These are phyloP conservation scores for Cyclargus thomasi DNA, from an alignment of 1,140 invertebrate genomes.

Conservation along the genomic window DNA sequence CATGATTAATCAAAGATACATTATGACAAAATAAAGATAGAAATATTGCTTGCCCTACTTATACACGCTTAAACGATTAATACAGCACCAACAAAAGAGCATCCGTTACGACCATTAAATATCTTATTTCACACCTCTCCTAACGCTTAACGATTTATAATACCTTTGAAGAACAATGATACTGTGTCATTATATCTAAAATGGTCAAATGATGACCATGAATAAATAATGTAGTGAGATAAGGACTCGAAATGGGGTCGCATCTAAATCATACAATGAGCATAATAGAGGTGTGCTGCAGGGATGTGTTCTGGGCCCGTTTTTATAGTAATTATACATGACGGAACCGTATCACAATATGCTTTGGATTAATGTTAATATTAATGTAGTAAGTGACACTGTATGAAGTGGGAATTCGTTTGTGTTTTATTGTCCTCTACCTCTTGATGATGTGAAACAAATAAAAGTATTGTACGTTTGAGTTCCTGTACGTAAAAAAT, in stretches of 20 bases:
- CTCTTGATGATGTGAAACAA: constrained; percentile 7
- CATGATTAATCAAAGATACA: neutral
- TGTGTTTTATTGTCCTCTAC: constrained; percentile 11
- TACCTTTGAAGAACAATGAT: constrained; percentile 61
- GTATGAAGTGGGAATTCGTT: constrained; percentile 2
- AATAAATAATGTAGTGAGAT: constrained; percentile 70
- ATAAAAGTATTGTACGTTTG: constrained; percentile 7
- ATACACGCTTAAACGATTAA: constrained; percentile 35
- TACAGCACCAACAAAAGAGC: constrained; percentile 40
- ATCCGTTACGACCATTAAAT: constrained; percentile 52
- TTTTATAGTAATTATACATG: constrained; percentile 63
- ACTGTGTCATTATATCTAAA: constrained; percentile 66
- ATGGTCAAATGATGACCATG: constrained; percentile 74
- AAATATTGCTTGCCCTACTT: constrained; percentile 16
- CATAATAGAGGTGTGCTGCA: constrained; percentile 51
- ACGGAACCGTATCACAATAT: constrained; percentile 67
- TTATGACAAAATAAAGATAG: neutral
- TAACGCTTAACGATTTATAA: constrained; percentile 51
- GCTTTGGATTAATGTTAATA: constrained; percentile 47
- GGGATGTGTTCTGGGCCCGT: constrained; percentile 45
- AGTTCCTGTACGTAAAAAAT: neutral
- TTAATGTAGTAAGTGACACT: constrained; percentile 11
- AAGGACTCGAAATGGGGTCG: constrained; percentile 51
- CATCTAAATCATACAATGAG: constrained; percentile 56
- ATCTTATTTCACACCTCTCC: constrained; percentile 66